A percentile compares a stretch with the other conserved stretches of the same genome.
These are phyloP conservation scores for Aleiodes leptofemur DNA, from an alignment of 2,888 invertebrate genomes.

Conservation along the genomic window DNA sequence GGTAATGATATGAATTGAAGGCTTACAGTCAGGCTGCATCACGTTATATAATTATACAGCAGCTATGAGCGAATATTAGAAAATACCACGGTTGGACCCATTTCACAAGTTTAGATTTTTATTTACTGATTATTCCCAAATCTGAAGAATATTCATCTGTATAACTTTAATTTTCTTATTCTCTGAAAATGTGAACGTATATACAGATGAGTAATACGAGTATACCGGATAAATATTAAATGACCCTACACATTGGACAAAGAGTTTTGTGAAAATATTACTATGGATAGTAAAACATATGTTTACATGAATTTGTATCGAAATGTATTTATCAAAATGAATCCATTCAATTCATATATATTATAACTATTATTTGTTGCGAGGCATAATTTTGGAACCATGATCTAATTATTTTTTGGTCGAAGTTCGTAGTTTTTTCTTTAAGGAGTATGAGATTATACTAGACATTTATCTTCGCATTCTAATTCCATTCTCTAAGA, in stretches of 20 bases:
- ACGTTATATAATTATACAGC: no score
- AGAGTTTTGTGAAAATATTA: constrained; percentile 35
- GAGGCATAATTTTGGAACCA: no score
- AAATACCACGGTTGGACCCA: constrained; percentile 34
- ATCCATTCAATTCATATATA: no score
- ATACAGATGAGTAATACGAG: constrained; percentile 18
- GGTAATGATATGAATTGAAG: no score
- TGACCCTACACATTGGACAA: constrained; percentile 50
- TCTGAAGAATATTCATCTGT: background rate
- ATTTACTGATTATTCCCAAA: background rate
- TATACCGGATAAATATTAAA: constrained; percentile 41
- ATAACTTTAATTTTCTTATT: constrained; percentile 15
- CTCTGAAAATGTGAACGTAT: background rate
- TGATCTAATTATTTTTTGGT: no score
- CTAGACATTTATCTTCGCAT: constrained; percentile 15
- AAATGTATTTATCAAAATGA: background rate
- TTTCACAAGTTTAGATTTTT: constrained; percentile 17
- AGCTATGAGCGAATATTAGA: constrained; percentile 1
- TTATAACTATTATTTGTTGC: no score
- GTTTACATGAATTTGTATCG: background rate
- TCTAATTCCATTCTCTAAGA: constrained; percentile 22
- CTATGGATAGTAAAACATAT: background rate
- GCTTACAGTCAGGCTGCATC: no score
- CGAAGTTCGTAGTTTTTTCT: no score
- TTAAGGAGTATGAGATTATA: background rate